A percentile compares a stretch with the other conserved stretches of the same genome.
Conservation (phyloP, 2,113 vertebrate genomes). For the Todiramphus chloris region DNA sequence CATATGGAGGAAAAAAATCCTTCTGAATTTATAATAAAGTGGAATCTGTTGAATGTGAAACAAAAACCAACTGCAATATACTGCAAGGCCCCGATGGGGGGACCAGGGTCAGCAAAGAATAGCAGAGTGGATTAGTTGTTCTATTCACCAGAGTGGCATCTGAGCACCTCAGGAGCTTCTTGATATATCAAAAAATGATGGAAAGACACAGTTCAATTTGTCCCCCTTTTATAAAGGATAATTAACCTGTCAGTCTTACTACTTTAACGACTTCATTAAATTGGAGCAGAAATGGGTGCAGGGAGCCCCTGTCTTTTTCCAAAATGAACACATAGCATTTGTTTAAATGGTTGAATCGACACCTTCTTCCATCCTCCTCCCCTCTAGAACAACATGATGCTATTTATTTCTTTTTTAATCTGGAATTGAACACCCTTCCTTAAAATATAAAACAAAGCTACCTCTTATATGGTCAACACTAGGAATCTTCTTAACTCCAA, state of each 20-base stretch:
- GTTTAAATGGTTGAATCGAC: constrained; percentile 38
- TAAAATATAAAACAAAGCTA: constrained; percentile 72
- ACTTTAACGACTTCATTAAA: constrained; percentile 97
- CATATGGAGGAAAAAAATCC: constrained; percentile 83
- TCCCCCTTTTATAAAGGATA: constrained; percentile 99
- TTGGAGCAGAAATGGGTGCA: constrained; percentile 80
- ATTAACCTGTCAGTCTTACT: constrained; percentile 99
- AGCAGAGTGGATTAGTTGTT: constrained; percentile 84
- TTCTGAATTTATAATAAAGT: constrained; percentile 85
- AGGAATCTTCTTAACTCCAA: constrained; percentile 66
- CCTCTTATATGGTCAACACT: constrained; percentile 20
- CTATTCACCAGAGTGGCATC: constrained; percentile 83
- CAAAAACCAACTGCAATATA: constrained; percentile 78
- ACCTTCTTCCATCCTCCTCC: background rate
- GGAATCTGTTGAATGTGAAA: constrained; percentile 85
- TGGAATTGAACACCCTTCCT: constrained; percentile 69
- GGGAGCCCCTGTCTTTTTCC: constrained; percentile 66
- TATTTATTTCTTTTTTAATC: background rate
- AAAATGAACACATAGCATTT: constrained; percentile 59
- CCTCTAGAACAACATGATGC: background rate
- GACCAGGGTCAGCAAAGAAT: constrained; percentile 76
- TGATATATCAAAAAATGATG: constrained; percentile 93
- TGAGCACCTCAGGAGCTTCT: constrained; percentile 83
- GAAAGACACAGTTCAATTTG: constrained; percentile 99
- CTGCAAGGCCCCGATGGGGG: constrained; percentile 76